Evolutionary conservation across 2,888 invertebrate species (phyloP).

Genomic region (Protophormia terraenovae): DNA sequence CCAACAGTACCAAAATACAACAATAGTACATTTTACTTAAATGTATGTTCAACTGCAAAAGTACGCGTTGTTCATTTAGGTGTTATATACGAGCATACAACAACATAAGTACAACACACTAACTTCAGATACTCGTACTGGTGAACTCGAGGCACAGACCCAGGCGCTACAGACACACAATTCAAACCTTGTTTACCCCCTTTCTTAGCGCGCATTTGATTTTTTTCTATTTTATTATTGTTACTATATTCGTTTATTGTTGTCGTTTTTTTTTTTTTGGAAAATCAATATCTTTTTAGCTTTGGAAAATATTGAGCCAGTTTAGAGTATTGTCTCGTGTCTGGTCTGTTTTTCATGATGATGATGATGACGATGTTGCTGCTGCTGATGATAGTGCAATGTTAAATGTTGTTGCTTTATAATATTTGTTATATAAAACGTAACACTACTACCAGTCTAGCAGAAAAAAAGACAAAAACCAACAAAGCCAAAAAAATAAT

Average conservation of each 20-base stretch:
- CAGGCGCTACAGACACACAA: constrained; percentile 30
- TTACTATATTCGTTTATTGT: constrained; percentile 26
- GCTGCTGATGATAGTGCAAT: constrained; percentile 56
- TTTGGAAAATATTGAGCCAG: constrained; percentile 33
- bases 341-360: constrained; percentile 54
- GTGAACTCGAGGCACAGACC: constrained; percentile 5
- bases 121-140: not conserved
- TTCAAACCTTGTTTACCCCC: constrained; percentile 47
- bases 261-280: constrained; percentile 3
- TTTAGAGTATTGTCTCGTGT: constrained; percentile 59
- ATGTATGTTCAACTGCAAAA: not conserved
- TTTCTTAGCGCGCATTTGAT: constrained; percentile 34
- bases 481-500: constrained; percentile 20
- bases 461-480: constrained; percentile 36
- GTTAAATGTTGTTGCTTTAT: constrained; percentile 12
- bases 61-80: constrained; percentile 48
- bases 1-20: not conserved
- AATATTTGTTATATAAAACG: constrained; percentile 51
- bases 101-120: constrained; percentile 19
- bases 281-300: constrained; percentile 37
- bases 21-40: constrained; percentile 34
- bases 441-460: constrained; percentile 31
- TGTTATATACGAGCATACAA: constrained; percentile 57
- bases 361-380: constrained; percentile 47
- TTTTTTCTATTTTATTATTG: constrained; percentile 21